A percentile compares a stretch with the other conserved stretches of the same genome.
phyloP scores from a whole-genome alignment of 2,888 invertebrate species.

The Philaethria dido region DNA sequence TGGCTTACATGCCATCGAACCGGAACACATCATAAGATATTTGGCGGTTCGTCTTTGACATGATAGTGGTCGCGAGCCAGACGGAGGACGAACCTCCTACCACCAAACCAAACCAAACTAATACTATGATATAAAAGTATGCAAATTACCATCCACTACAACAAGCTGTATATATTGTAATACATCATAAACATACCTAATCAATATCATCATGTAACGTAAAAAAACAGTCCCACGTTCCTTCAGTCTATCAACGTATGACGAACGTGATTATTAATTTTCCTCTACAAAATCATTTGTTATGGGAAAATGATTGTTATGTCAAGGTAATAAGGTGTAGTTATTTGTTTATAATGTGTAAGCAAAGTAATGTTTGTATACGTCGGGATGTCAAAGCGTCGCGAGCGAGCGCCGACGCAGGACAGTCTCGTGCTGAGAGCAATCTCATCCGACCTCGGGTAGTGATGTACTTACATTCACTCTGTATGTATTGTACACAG shows the following conservation, averaged over 20 bases:
- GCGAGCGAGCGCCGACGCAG: constrained; percentile 82
- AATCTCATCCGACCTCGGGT: constrained; percentile 76
- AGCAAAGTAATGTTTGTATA: constrained; percentile 48
- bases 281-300: constrained; percentile 31
- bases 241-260: constrained; percentile 80
- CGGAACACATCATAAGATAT: too few species aligned
- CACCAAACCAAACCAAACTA: too few species aligned
- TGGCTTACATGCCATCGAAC: too few species aligned
- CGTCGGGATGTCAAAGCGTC: constrained; percentile 83
- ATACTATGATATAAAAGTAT: not conserved
- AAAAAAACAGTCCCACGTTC: constrained; percentile 70
- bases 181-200: constrained; percentile 61
- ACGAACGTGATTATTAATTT: constrained; percentile 53
- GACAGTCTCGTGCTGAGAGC: constrained; percentile 84
- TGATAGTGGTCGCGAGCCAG: too few species aligned
- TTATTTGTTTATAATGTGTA: constrained; percentile 34
- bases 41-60: too few species aligned
- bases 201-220: constrained; percentile 79
- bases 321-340: constrained; percentile 42
- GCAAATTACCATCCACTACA: not conserved
- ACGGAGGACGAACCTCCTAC: too few species aligned
- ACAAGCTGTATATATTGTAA: constrained; percentile 13
- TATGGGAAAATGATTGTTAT: constrained; percentile 49
- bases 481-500: constrained; percentile 34
- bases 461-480: constrained; percentile 54